A percentile compares a stretch with the other conserved stretches of the same genome.
These are phyloP conservation scores for Drosophila leontia DNA, from an alignment of 1,140 invertebrate genomes.

Conservation along the genomic window DNA sequence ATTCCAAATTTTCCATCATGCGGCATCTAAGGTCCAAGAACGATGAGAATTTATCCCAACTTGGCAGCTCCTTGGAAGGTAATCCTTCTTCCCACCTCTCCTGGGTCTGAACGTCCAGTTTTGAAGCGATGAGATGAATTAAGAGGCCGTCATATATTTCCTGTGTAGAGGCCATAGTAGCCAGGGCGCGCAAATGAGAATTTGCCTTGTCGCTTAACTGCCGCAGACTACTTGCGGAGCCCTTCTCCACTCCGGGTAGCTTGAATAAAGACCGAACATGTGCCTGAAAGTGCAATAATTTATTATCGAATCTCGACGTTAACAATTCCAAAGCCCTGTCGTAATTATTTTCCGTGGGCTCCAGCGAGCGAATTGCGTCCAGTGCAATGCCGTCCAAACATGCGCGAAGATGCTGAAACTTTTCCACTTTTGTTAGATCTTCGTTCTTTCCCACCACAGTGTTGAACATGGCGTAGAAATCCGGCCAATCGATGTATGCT, in stretches of 20 bases:
- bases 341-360: too few relatives aligned
- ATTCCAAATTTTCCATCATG: slow-evolving; percentile 6
- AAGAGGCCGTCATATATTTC: too few relatives aligned
- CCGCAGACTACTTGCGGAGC: not conserved
- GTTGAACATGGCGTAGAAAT: too few relatives aligned
- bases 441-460: too few relatives aligned
- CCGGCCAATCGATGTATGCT: too few relatives aligned
- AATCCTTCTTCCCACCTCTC: not conserved
- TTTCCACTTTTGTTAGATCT: too few relatives aligned
- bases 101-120: not conserved
- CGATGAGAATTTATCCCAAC: not conserved
- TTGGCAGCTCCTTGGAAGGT: not conserved
- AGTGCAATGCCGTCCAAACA: too few relatives aligned
- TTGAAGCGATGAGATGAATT: too few relatives aligned
- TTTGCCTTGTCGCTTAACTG: slow-evolving; percentile 1
- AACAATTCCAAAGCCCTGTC: not conserved
- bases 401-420: too few relatives aligned
- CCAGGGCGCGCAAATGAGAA: slow-evolving; percentile 5
- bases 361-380: too few relatives aligned
- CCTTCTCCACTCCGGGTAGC: not conserved
- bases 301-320: not conserved
- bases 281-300: slow-evolving; percentile 1
- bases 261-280: slow-evolving; percentile 2
- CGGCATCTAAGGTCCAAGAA: slow-evolving; percentile 1
- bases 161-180: not conserved